Percentiles rank a stretch among this genome's conserved stretches.
These are phyloP conservation scores for Arrhamphus sclerolepis DNA, from an alignment of 2,797 vertebrate species.

Conservation along the genomic window DNA sequence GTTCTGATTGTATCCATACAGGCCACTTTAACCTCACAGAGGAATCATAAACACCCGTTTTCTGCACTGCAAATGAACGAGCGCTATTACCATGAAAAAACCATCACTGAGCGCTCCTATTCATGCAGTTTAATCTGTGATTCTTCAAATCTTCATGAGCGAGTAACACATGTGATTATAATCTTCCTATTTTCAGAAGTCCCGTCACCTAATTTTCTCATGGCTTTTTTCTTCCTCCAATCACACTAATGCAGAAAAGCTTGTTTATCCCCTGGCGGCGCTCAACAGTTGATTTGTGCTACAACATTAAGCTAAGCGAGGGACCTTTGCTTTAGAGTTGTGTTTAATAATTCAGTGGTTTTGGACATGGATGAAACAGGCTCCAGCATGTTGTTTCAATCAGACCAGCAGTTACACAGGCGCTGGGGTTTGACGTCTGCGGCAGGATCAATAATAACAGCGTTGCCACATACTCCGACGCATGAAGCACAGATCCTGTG, in stretches of 20 bases:
- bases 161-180: constrained; percentile 60
- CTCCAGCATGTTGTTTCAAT: constrained; percentile 79
- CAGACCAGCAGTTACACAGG: constrained; percentile 71
- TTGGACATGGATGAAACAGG: constrained; percentile 77
- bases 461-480: constrained; percentile 60
- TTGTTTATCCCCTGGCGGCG: constrained; percentile 62
- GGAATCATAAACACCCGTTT: constrained; percentile 39
- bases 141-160: constrained; percentile 41
- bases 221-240: constrained; percentile 38
- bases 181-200: constrained; percentile 58
- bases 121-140: constrained; percentile 53
- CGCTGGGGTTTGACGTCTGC: constrained; percentile 72
- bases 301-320: constrained; percentile 59
- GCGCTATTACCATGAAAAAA: constrained; percentile 36
- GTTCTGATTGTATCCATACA: constrained; percentile 22
- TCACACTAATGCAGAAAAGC: constrained; percentile 62
- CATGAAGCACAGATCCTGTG: constrained; percentile 68
- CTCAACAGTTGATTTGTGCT: constrained; percentile 56
- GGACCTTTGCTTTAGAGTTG: constrained; percentile 67
- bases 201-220: constrained; percentile 33
- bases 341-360: constrained; percentile 78
- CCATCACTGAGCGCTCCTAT: constrained; percentile 23
- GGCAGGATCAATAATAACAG: constrained; percentile 76
- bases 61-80: constrained; percentile 31
- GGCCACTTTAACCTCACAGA: constrained; percentile 16